Percentiles rank a stretch among this genome's conserved stretches.
Conservation (phyloP, 1,140 invertebrate species). For the Zelostemma sp. region DNA sequence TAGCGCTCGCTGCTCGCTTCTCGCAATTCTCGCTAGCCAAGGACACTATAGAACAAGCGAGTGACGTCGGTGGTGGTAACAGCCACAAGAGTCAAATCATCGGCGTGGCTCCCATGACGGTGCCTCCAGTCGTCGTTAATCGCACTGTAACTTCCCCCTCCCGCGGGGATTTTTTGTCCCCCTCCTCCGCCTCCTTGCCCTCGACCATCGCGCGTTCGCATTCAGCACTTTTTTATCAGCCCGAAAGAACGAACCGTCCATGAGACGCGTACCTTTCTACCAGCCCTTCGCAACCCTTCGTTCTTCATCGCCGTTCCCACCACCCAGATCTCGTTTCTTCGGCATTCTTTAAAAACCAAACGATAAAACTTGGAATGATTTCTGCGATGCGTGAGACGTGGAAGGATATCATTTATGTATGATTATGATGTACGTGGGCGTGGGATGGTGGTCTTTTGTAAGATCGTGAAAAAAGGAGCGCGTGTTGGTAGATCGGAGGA, state of each 20-base stretch:
- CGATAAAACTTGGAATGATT: too few relatives aligned
- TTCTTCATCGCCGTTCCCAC: slow-evolving; percentile 5
- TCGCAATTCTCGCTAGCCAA: slow-evolving; percentile 54
- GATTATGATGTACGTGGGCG: too few relatives aligned
- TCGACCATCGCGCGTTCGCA: slow-evolving; percentile 53
- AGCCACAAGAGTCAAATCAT: slow-evolving; percentile 48
- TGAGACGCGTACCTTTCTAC: slow-evolving; percentile 24
- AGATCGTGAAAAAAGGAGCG: too few relatives aligned
- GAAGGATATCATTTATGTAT: too few relatives aligned
- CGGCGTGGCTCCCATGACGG: slow-evolving; percentile 41
- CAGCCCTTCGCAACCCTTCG: slow-evolving; percentile 9
- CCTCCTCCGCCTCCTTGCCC: too few relatives aligned
- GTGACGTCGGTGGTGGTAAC: slow-evolving; percentile 21
- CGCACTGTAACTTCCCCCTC: slow-evolving; percentile 36
- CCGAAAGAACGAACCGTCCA: slow-evolving; percentile 49
- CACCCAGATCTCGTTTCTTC: slow-evolving; percentile 1
- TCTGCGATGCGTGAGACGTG: too few relatives aligned
- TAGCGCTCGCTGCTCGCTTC: too few relatives aligned
- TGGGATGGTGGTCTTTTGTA: too few relatives aligned
- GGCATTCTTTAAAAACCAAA: slow-evolving; percentile 12
- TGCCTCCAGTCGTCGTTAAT: slow-evolving; percentile 30
- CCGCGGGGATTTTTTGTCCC: slow-evolving; percentile 50
- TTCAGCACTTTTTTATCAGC: slow-evolving; percentile 61
- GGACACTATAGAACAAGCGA: slow-evolving; percentile 53
- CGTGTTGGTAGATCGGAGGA: slow-evolving; percentile 14